Percentiles rank a stretch among this genome's conserved stretches.
Conservation (phyloP, 2,888 invertebrate species). For the Polietes domitor region DNA sequence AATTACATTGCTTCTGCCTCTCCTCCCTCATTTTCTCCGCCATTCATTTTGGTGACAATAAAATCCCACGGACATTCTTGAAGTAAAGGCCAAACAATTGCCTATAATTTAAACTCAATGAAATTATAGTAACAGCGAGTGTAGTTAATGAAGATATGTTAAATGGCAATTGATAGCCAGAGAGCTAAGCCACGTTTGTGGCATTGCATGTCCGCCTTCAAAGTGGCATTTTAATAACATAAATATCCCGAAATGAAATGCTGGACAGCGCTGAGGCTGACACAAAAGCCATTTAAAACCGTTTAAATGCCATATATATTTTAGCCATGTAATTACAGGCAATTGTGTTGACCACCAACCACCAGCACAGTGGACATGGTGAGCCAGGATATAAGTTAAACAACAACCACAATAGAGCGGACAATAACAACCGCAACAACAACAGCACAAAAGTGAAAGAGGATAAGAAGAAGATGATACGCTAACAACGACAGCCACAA, state of each 20-base stretch:
- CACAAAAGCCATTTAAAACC: conserved; percentile 47
- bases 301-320: conserved; percentile 57
- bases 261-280: not conserved
- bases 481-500: not conserved
- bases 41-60: not conserved
- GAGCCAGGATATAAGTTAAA: conserved; percentile 5
- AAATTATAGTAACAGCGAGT: conserved; percentile 19
- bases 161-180: conserved; percentile 14
- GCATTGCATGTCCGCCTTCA: conserved; percentile 44
- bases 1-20: not conserved
- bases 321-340: conserved; percentile 57
- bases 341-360: conserved; percentile 60
- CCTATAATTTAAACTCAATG: not conserved
- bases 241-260: conserved; percentile 29
- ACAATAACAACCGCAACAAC: not conserved
- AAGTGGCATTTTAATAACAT: conserved; percentile 51
- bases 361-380: not conserved
- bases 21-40: no score
- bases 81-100: conserved; percentile 30
- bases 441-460: not conserved
- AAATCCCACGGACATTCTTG: not conserved
- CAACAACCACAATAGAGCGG: not conserved
- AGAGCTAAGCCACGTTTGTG: not conserved
- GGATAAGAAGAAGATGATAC: not conserved
- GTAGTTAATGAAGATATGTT: conserved; percentile 24